Evolutionary conservation across 1,140 invertebrate genomes (phyloP).

Genomic region (Apis laboriosa): DNA sequence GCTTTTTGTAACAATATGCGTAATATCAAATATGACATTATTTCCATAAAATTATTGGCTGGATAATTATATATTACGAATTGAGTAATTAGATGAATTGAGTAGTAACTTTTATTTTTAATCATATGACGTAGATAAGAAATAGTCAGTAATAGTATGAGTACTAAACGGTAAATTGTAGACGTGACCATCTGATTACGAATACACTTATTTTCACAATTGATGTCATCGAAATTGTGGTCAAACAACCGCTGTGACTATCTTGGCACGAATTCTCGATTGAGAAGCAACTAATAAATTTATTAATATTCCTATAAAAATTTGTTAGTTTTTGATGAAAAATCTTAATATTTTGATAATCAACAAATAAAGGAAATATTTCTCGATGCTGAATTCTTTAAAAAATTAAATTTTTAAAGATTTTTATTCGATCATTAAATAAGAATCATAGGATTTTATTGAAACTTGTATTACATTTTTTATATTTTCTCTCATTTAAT

Average conservation of each 20-base stretch:
- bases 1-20: background rate
- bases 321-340: background rate
- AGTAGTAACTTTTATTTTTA: slow-evolving; percentile 36
- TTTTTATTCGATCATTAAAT: background rate
- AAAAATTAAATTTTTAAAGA: slow-evolving; percentile 3
- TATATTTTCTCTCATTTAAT: no score
- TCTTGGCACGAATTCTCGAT: slow-evolving; percentile 44
- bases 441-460: background rate
- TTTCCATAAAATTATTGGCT: slow-evolving; percentile 31
- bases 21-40: slow-evolving; percentile 9
- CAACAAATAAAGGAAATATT: background rate
- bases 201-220: slow-evolving; percentile 50
- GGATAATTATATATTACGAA: background rate
- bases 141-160: slow-evolving; percentile 16
- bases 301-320: slow-evolving; percentile 1
- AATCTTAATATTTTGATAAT: background rate
- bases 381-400: background rate
- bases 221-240: slow-evolving; percentile 31
- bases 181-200: slow-evolving; percentile 41
- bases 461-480: no score
- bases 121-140: slow-evolving; percentile 32
- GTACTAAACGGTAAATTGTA: slow-evolving; percentile 30
- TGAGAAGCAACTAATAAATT: background rate
- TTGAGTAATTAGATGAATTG: background rate
- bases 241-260: slow-evolving; percentile 9